A percentile compares a stretch with the other conserved stretches of the same genome.
These are phyloP conservation scores for Microcebus lehilahytsara DNA, from an alignment of 2,113 vertebrate species.

Conservation along the genomic window DNA sequence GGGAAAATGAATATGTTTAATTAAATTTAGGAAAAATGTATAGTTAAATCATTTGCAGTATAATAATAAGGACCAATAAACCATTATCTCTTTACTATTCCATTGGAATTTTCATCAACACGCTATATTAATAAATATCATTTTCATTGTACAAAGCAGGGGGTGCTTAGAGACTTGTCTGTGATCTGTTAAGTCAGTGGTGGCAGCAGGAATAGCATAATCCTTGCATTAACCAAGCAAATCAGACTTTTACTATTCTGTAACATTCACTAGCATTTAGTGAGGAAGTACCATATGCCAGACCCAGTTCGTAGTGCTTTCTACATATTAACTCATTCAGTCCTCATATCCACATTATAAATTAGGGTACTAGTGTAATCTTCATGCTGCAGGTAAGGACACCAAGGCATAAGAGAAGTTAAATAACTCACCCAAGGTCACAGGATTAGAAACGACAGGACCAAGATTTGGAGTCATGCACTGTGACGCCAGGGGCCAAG, in stretches of 20 bases:
- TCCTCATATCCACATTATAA: neutral
- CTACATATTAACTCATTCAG: neutral
- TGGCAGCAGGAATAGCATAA: neutral
- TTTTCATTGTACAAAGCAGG: constrained; percentile 50
- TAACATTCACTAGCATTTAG: neutral
- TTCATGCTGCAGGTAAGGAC: neutral
- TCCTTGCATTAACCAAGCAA: neutral
- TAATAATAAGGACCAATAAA: constrained; percentile 72
- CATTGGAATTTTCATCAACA: constrained; percentile 66
- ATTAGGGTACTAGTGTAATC: too few species aligned
- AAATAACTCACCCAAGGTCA: neutral
- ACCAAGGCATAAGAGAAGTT: neutral
- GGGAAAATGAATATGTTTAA: constrained; percentile 81
- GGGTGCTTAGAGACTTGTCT: neutral
- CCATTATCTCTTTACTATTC: constrained; percentile 68
- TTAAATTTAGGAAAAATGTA: constrained; percentile 77
- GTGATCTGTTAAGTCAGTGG: neutral
- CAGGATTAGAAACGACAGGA: neutral
- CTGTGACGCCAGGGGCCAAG: neutral
- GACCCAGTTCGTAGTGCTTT: neutral
- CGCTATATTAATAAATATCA: constrained; percentile 58
- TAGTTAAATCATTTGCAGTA: constrained; percentile 72
- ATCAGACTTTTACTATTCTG: neutral
- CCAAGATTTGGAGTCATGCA: neutral
- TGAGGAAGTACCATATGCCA: neutral